Evolutionary conservation across 2,113 vertebrate genomes (phyloP).

Genomic region (Sceloporus tristichus): DNA sequence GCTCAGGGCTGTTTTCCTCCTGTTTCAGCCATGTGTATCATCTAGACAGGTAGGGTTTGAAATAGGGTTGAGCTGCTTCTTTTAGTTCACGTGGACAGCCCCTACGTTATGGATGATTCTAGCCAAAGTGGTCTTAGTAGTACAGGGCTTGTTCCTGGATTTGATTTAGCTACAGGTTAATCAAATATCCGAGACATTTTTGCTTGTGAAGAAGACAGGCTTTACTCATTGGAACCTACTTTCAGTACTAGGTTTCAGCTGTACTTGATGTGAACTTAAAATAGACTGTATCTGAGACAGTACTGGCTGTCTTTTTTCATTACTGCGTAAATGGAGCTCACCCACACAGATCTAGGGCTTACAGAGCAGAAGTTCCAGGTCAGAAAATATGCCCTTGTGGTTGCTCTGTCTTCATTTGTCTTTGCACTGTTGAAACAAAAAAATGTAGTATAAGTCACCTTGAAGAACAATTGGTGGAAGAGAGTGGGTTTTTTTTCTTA

Average conservation of each 20-base stretch:
- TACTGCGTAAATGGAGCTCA: neutral
- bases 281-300: neutral
- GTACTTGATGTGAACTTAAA: neutral
- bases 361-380: neutral
- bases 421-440: neutral
- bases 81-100: too few relatives aligned
- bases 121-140: too few relatives aligned
- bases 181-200: neutral
- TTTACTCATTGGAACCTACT: neutral
- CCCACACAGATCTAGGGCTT: neutral
- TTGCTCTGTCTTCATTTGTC: neutral
- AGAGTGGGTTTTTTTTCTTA: neutral
- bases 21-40: too few relatives aligned
- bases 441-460: neutral
- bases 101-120: too few relatives aligned
- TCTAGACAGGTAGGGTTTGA: too few relatives aligned
- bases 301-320: constrained; percentile 3
- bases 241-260: neutral
- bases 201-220: neutral
- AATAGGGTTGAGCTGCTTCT: too few relatives aligned
- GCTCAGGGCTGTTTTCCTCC: too few relatives aligned
- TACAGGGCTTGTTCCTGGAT: neutral
- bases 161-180: neutral
- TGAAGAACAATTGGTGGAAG: neutral
- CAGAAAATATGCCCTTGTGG: neutral